Percentiles rank a stretch among this genome's conserved stretches.
Conservation (phyloP, 1,140 invertebrate genomes). For the Anastrepha ludens region DNA sequence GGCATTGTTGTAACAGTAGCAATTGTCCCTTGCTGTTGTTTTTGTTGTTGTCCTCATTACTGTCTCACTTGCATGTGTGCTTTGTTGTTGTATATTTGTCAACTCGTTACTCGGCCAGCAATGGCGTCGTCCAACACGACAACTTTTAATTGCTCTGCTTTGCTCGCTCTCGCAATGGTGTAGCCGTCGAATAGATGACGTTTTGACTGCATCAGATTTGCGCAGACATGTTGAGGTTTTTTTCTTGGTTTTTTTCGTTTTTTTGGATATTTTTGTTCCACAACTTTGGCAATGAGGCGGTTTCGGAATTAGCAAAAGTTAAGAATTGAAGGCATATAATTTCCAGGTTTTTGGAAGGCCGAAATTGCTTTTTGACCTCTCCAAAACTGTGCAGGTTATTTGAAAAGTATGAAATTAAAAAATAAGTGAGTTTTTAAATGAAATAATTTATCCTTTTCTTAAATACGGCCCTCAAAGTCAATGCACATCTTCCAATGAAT, state of each 20-base stretch:
- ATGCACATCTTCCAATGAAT: no score
- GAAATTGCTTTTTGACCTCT: no score
- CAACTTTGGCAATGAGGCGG: background rate
- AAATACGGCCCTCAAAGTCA: no score
- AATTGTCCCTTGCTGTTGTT: background rate
- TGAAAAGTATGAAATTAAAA: no score
- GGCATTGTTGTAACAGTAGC: conserved; percentile 9
- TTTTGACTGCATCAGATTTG: conserved; percentile 38
- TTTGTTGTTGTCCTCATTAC: conserved; percentile 36
- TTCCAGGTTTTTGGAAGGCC: no score
- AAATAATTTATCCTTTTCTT: no score
- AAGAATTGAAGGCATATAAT: no score
- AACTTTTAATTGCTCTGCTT: conserved; percentile 51
- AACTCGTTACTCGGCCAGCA: conserved; percentile 29
- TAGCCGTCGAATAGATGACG: background rate
- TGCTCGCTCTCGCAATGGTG: conserved; percentile 35
- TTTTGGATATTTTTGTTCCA: background rate
- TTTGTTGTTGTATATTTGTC: conserved; percentile 27
- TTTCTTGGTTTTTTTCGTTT: background rate
- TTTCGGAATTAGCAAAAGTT: background rate
- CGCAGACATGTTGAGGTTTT: background rate
- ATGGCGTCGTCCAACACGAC: conserved; percentile 43
- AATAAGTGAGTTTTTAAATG: no score
- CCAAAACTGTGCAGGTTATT: no score
- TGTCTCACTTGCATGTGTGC: background rate